Evolutionary conservation across 2,113 vertebrate species (phyloP).

Genomic region (Crotalus viridis): DNA sequence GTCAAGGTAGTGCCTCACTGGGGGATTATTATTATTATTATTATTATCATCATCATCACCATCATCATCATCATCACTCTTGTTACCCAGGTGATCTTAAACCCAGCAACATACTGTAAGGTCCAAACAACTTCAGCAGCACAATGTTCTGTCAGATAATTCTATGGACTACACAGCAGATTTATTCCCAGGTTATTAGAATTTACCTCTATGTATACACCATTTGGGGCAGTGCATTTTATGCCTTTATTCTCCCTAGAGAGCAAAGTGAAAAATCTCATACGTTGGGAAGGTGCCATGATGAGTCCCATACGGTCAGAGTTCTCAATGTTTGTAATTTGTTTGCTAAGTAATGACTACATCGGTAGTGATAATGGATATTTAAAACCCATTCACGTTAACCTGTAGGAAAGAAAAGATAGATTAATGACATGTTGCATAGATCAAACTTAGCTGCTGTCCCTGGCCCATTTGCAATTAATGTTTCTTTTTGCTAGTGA

Average conservation of each 20-base stretch:
- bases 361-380: conserved; percentile 38
- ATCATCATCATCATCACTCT: not conserved
- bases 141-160: not conserved
- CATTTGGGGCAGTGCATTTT: conserved; percentile 40
- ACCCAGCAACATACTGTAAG: not conserved
- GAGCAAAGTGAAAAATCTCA: conserved; percentile 30
- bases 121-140: not conserved
- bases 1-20: too few relatives aligned
- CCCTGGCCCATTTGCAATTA: conserved; percentile 64
- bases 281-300: conserved; percentile 25
- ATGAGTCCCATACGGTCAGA: conserved; percentile 37
- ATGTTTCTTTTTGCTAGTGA: conserved; percentile 63
- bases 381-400: conserved; percentile 39
- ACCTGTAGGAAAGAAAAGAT: conserved; percentile 46
- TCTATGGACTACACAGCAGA: not conserved
- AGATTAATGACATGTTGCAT: conserved; percentile 57
- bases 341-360: conserved; percentile 25
- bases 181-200: not conserved
- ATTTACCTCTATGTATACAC: conserved; percentile 32
- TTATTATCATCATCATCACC: not conserved
- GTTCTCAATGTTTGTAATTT: conserved; percentile 29
- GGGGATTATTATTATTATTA: too few relatives aligned
- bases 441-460: conserved; percentile 63
- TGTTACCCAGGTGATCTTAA: not conserved
- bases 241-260: conserved; percentile 9